Base-by-base conservation (phyloP, 2,113 vertebrate genomes). In the Scomber japonicus region DNA sequence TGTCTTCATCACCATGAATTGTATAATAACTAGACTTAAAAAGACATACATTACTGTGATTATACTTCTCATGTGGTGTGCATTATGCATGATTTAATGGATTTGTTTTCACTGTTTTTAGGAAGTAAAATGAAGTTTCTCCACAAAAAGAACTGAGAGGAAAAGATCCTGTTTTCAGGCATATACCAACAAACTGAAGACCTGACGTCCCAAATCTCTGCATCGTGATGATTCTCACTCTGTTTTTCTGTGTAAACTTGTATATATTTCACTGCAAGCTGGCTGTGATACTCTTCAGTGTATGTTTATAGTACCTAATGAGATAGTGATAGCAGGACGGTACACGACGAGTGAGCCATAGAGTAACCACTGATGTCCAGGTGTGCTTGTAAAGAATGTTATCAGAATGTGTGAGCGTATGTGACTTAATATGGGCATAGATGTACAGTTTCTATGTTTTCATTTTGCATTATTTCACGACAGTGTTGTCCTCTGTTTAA, bases 81-180 rank as follows among this genome's bases (percentile, higher is more conserved):
- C 19, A 1, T 49, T 82, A 61, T 31, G 27, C 19, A 64, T 12
- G 4, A 24, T 56, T 61, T 75, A 71, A 80, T 51, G 1, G 1
- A 24, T 81, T 64, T 85, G 56, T 75, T 66, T 71, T 11, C 10
- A 57, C 10, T 75, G 1, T 89, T 91, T 89, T n/a, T 87, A 99
- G 98, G 98, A 87, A 99, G 95, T 93, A 99, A 99, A 95, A 99
- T 99, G 97, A 99, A 97, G 94, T 99, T 99, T 89, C 98, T 99
- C 73, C 98, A 99, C 94, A 99, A 99, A 96, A 99, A 99, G 96
- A 99, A 96, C 94, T 99, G 93, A 96, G 62, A 53, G 53, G 67
- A 69, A 24, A 31, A 12, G 57, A 6, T 56, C 16, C 53, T 86
- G 84, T 85, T 85, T 81, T 75, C 56, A 40, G 63, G 64, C 53